phyloP scores from a whole-genome alignment of 30 jellyfish, hydroid and myxozoan species.

The Rhopilema esculentum region DNA sequence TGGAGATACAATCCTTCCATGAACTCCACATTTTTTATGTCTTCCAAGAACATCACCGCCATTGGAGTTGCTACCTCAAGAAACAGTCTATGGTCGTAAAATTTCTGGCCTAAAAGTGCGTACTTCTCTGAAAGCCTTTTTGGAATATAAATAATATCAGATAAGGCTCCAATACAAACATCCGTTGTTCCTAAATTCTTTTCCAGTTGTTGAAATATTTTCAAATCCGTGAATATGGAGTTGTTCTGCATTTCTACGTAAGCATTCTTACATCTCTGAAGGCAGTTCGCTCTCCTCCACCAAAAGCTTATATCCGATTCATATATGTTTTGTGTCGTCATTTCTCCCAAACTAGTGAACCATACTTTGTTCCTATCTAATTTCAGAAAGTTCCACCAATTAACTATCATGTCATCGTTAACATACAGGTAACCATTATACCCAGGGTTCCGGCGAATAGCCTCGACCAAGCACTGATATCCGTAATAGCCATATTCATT shows the following conservation, averaged over 20 bases:
- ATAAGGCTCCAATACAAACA: conserved; percentile 31
- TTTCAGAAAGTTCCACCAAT: conserved; percentile 70
- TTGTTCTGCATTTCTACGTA: not conserved
- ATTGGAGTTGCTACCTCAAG: conserved; percentile 54
- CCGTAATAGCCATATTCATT: conserved; percentile 52
- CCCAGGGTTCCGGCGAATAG: conserved; percentile 59
- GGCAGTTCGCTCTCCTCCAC: conserved; percentile 35
- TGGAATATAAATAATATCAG: conserved; percentile 63
- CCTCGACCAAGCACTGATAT: conserved; percentile 63
- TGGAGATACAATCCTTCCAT: conserved; percentile 55
- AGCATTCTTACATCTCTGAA: conserved; percentile 18
- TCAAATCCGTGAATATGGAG: not conserved
- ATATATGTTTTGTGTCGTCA: not conserved
- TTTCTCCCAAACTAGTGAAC: not conserved
- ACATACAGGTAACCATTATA: conserved; percentile 58
- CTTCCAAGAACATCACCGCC: conserved; percentile 19
- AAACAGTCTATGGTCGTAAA: conserved; percentile 32
- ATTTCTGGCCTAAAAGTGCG: conserved; percentile 11
- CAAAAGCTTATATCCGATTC: not conserved
- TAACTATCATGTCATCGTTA: conserved; percentile 70
- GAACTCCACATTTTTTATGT: not conserved
- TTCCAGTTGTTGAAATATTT: not conserved
- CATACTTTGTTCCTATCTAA: conserved; percentile 35
- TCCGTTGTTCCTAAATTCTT: conserved; percentile 7
- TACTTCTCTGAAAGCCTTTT: conserved; percentile 20